A percentile compares a stretch with the other conserved stretches of the same genome.
phyloP scores from a whole-genome alignment of 2,797 vertebrate genomes.

The Melopsittacus undulatus region DNA sequence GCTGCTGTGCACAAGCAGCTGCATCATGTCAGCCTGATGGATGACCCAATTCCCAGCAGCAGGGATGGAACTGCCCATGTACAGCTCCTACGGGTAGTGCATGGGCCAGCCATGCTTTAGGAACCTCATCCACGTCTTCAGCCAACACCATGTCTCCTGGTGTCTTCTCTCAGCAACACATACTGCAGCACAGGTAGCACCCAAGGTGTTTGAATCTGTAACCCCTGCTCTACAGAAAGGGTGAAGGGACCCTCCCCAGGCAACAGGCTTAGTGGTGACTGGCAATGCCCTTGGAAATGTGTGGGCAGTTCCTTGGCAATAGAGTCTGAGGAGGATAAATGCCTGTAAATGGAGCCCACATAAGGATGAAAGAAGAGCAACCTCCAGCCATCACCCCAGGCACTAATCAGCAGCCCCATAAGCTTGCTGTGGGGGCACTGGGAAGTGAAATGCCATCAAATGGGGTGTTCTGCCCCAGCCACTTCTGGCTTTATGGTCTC shows the following conservation, averaged over 20 bases:
- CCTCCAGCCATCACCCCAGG: fast-evolving
- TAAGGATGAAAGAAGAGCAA: neutral
- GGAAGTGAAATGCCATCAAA: neutral
- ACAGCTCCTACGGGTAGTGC: neutral
- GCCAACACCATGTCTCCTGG: fast-evolving
- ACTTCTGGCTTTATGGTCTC: neutral
- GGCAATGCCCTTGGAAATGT: neutral
- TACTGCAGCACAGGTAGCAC: fast-evolving
- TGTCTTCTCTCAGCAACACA: neutral
- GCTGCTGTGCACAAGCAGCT: neutral
- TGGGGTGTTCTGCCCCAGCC: neutral
- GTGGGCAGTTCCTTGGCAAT: neutral
- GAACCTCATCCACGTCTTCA: neutral
- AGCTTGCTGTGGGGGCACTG: neutral
- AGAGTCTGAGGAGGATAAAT: neutral
- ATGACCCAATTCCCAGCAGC: neutral
- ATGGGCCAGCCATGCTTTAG: fast-evolving
- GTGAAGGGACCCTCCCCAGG: fast-evolving
- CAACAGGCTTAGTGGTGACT: neutral
- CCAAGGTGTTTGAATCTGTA: neutral
- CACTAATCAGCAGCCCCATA: fast-evolving
- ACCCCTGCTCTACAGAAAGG: neutral
- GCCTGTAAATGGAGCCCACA: neutral
- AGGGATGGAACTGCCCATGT: neutral
- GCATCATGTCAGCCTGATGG: neutral